Base-by-base conservation (phyloP, 2,888 invertebrate species). In the Diplolepis rosae region DNA sequence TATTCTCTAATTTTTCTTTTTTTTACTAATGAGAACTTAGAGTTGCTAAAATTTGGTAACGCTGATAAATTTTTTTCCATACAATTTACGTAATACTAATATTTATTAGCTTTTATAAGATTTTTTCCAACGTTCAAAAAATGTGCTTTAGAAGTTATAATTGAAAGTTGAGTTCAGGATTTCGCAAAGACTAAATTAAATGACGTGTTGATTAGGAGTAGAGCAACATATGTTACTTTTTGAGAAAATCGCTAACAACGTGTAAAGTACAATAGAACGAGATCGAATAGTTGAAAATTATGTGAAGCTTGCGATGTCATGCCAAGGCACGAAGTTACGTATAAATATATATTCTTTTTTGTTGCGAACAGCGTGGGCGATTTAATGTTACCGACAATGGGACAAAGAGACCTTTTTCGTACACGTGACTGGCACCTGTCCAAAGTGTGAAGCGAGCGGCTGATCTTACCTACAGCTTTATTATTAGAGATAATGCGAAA, bases 321-420 rank as follows among this genome's bases (percentile, higher is more conserved):
- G 85, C 85, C 75, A 68, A 77, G 77, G 79, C 85, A 85, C 85
- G 85, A 73, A 84, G 67, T 65, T 61, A 24, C 24, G 22, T 24
- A 61, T 61, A 39, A 61, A 61, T n/a, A n/a, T n/a, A 61, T 39
- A n/a, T 18, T 35, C 22, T 3, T 39, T 39, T 61, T 24, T 39
- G 24, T 35, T 35, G 6, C 2, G 24, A 22, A n/a, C 56, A 5
- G 24, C 39, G 56, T 61, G 56, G 56, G 56, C 39, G 56, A 61
- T 61, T 61, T 61, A 35, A 61, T 35, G 56, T 61, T 24, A 35
- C 35, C 35, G 56, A 39, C 56, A 61, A 61, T 61, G 35, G 56
- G 22, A 61, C 56, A 61, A 61, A 61, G 56, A 61, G 24, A 35
- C 35, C 35, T 56, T 32, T 61, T 61, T 61, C 22, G 35, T n/a